Evolutionary conservation across 2,888 invertebrate species (phyloP), one percentile per base, ranked within the genome.

Genomic region (Desoria tigrina): DNA sequence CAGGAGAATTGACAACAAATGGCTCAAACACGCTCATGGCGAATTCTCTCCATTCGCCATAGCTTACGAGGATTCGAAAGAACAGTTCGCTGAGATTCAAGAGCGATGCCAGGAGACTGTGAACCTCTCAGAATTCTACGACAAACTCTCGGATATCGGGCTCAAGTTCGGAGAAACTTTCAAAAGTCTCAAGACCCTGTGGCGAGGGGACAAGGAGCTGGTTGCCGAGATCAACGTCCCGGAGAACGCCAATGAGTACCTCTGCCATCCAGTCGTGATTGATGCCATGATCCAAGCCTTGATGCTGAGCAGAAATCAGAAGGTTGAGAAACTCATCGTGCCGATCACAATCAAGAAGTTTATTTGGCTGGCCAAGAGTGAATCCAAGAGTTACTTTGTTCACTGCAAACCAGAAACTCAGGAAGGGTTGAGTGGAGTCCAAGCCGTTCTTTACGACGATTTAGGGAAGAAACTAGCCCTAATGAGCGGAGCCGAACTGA

Each of bases 331-430:
- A 32, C 54, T 69, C 1, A 32, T 60, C 24, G 60, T 69, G 2
- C 69, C 69, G 2, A 58, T 71, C 42, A 32, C 24, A 2, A 65
- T 71, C 24, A 23, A 26, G 23, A 71, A 71, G 42, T 68, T 71
- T 24, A 18, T 65, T 16, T 71, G 71, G 71, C 42, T 71, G 27
- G 50, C 61, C 1, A 50, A 57, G 26, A 45, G 27, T 24, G 51
- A 23, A 45, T 21, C 27, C 14, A 11, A 23, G 16, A 28, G 42
- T n/a, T 39, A n/a, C 37, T 42, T 18, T 21, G 27, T 28, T 42
- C 23, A 27, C 42, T 42, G 42, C 27, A 14, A 9, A 16, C 49
- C 18, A 16, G 24, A 21, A 4, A 21, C 27, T 6, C 3, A 14
- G 11, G 57, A 42, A 18, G 4, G 21, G 9, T 3, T 42, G 2